Evolutionary conservation across 1,140 invertebrate species (phyloP), one percentile per base, ranked within the genome.

Genomic region (Laodelphax striatellus): DNA sequence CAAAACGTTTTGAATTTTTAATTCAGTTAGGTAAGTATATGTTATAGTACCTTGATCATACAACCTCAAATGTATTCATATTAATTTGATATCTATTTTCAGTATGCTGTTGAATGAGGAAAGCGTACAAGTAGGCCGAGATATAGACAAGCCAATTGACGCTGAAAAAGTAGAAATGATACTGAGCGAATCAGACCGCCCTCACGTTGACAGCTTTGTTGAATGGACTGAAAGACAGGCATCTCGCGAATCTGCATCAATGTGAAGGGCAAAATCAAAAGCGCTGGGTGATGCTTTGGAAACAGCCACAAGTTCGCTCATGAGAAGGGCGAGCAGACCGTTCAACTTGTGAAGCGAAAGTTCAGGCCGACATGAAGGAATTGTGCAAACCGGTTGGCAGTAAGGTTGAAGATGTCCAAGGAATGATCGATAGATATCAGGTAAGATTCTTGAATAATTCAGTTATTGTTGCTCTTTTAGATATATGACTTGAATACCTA

Each of bases 341-440:
- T 86, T n/a, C 79, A 86, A 66, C 87, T 91, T 65, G 79, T 94
- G 66, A 81, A 84, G 41, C 80, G 84, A 58, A n/a, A n/a, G 85
- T 95, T 22, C 88, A 94, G 70, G 82, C 83, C 56, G 86, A 93
- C 69, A 72, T 96, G 0, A 86, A 90, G 64, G 82, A 88, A 53
- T 73, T 94, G 0, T 90, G 87, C 66, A 87, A 86, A 71, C 90
- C 92, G 1, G 83, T 94, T 57, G 92, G 93, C 14, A 84, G 84
- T 5, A 85, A 84, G 68, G 84, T 88, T 4, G 89, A 92, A 71
- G 89, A 92, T 68, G 88, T 92, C 0, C 84, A 90, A 72, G 82
- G 84, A 14, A 79, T 90, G 68, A 74, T 92, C 17, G 78, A 80
- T 22, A 78, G 82, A 21, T 92, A 92, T 70, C 89, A 93, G 64